phyloP scores from a whole-genome alignment of 1,140 invertebrate genomes.

The Leptoteleia sp. region DNA sequence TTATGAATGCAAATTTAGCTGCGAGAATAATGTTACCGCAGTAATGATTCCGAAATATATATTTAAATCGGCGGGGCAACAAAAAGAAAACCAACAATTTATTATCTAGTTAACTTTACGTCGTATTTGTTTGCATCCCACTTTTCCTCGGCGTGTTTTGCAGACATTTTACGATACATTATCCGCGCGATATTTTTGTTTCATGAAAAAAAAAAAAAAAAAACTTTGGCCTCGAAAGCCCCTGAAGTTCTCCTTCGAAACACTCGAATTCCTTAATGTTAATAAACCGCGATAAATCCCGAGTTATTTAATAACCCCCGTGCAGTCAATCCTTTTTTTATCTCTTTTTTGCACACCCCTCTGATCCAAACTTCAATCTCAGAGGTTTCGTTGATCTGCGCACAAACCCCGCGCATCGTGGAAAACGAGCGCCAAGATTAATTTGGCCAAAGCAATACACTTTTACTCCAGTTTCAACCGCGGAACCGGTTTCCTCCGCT shows the following conservation, averaged over 20 bases:
- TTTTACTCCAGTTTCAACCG: slow-evolving; percentile 66
- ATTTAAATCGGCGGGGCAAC: no score
- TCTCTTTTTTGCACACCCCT: slow-evolving; percentile 41
- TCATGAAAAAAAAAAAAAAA: not conserved
- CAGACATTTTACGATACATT: not conserved
- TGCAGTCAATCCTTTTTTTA: slow-evolving; percentile 8
- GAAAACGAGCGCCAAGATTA: slow-evolving; percentile 55
- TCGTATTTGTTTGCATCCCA: no score
- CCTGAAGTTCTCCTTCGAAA: slow-evolving; percentile 1
- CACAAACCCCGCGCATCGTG: slow-evolving; percentile 32
- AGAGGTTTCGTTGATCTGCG: slow-evolving; percentile 21
- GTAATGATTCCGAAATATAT: no score
- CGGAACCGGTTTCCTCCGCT: slow-evolving; percentile 53
- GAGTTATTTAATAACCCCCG: slow-evolving; percentile 27
- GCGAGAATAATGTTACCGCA: no score
- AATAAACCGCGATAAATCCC: slow-evolving; percentile 29
- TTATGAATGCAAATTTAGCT: no score
- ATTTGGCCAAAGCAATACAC: slow-evolving; percentile 62
- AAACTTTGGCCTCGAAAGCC: not conserved
- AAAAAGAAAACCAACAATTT: no score
- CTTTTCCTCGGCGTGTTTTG: no score
- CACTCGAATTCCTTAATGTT: slow-evolving; percentile 20
- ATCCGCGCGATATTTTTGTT: not conserved
- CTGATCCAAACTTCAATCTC: slow-evolving; percentile 40
- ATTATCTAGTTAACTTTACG: no score